Evolutionary conservation across 2,113 vertebrate species (phyloP).

Genomic region (Globicephala melas): DNA sequence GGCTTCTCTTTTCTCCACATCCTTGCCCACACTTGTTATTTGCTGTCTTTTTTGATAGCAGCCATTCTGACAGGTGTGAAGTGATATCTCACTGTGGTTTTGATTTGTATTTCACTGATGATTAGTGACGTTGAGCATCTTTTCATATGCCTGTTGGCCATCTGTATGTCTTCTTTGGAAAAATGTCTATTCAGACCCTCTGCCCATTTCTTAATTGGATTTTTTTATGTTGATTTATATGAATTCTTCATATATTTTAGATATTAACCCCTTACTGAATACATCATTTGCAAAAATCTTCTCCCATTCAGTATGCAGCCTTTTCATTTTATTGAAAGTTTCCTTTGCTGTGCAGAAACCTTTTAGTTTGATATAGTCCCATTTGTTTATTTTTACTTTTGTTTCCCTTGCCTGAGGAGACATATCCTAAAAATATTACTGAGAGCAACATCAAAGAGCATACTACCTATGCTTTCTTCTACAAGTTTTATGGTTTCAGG

Average conservation of each 20-base stretch:
- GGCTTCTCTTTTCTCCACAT: background rate
- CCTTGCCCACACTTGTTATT: background rate
- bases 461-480: background rate
- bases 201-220: background rate
- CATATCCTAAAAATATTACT: background rate
- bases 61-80: background rate
- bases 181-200: background rate
- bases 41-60: background rate
- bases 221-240: background rate
- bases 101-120: background rate
- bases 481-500: background rate
- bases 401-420: background rate
- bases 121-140: background rate
- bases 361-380: background rate
- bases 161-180: background rate
- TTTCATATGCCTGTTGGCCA: background rate
- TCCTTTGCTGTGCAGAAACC: background rate
- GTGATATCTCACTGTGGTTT: background rate
- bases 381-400: background rate
- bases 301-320: background rate
- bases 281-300: background rate
- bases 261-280: background rate
- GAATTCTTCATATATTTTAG: background rate
- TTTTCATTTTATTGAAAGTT: background rate
- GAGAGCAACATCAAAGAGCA: background rate